These are phyloP conservation scores for Zeuzera pyrina DNA, from an alignment of 2,888 invertebrate species.

Conservation along the genomic window DNA sequence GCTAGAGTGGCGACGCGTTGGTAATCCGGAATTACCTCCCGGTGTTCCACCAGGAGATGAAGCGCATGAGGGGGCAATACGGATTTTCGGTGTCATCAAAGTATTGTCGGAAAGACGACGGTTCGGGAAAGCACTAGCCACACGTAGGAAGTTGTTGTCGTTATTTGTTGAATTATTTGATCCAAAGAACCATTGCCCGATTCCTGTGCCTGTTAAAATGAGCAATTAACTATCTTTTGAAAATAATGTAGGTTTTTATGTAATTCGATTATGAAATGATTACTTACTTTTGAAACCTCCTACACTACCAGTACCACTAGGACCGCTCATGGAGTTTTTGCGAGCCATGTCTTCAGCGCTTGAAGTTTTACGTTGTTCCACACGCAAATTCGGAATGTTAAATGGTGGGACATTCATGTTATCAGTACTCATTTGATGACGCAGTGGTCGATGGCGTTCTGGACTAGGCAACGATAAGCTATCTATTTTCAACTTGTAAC, in stretches of 20 bases:
- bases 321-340: constrained; percentile 83
- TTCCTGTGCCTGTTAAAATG: constrained; percentile 59
- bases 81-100: constrained; percentile 90
- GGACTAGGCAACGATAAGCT: constrained; percentile 82
- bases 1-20: constrained; percentile 91
- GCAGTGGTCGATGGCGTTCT: constrained; percentile 81
- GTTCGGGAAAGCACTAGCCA: constrained; percentile 86
- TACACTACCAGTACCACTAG: constrained; percentile 26
- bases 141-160: constrained; percentile 86
- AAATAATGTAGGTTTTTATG: too few species aligned
- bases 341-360: constrained; percentile 94
- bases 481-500: constrained; percentile 91
- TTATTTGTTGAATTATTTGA: constrained; percentile 88
- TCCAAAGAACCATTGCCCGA: constrained; percentile 89
- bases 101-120: constrained; percentile 94
- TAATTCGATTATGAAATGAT: too few species aligned
- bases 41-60: constrained; percentile 84
- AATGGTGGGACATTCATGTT: constrained; percentile 89
- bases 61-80: constrained; percentile 90
- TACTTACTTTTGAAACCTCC: constrained; percentile 34
- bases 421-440: constrained; percentile 89
- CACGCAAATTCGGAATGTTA: constrained; percentile 89
- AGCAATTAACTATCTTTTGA: too few species aligned
- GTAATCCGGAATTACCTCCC: constrained; percentile 83
- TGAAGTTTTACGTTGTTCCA: constrained; percentile 90